Percentiles rank a stretch among this genome's conserved stretches.
Evolutionary conservation across 2,888 invertebrate species (phyloP).

Genomic region (Adelognathus sp.): DNA sequence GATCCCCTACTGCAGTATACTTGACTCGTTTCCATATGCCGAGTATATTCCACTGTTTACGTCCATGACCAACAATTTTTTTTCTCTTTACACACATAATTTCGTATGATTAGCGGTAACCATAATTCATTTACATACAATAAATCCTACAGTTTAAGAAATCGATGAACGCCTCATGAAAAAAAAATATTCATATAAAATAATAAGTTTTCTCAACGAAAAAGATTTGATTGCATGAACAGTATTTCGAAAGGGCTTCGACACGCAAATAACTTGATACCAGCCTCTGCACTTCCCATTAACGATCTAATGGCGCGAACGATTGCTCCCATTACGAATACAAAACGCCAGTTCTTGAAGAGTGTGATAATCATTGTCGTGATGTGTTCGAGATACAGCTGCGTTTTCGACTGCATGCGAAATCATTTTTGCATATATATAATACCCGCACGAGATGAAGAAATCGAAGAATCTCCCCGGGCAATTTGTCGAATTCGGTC

Average conservation of each 20-base stretch:
- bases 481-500: slow-evolving; percentile 44
- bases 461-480: slow-evolving; percentile 23
- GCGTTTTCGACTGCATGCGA: neutral
- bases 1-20: too few species aligned
- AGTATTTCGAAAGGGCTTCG: neutral
- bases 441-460: slow-evolving; percentile 13
- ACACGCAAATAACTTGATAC: too few species aligned
- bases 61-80: too few species aligned
- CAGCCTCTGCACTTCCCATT: too few species aligned
- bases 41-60: too few species aligned
- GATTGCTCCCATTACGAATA: too few species aligned
- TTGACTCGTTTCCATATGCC: too few species aligned
- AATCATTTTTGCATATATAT: neutral
- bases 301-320: too few species aligned
- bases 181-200: neutral
- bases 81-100: neutral
- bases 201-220: neutral
- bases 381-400: neutral
- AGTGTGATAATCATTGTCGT: neutral
- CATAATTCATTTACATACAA: too few species aligned
- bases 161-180: neutral
- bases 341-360: too few species aligned
- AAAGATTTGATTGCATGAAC: neutral
- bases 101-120: neutral
- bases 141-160: neutral